Base-by-base conservation (phyloP, 2,888 invertebrate species). In the Zhengitettix transpicula region DNA sequence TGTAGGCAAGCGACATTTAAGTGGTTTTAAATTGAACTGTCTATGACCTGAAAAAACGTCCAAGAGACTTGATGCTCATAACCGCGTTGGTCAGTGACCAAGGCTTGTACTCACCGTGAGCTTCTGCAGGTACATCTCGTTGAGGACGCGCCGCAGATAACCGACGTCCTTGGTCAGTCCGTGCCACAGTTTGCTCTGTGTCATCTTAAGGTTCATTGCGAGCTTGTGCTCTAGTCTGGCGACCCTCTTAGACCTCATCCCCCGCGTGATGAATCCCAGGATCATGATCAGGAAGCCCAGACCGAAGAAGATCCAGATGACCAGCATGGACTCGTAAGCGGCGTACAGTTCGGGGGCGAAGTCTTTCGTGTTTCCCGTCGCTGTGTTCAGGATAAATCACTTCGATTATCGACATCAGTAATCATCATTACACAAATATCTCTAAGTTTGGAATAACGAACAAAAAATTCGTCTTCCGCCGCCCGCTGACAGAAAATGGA, bases 241-340 rank as follows among this genome's bases (percentile, higher is more conserved):
- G 58, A 91, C 78, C 66, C 82, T 78, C 70, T 90, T 88, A 65
- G 88, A 89, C 58, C 80, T 77, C 81, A 88, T 79, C 8, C 84
- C 87, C 61, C 83, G 80, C 0, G 89, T 85, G 65, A 92, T 88
- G 69, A 90, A 91, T 1, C 88, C 87, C 66, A 91, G 81, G 55
- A 91, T 82, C 93, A 94, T 94, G 40, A 92, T 83, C 54, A 92
- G 81, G 72, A 94, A 94, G 0, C 93, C 93, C 64, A 94, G 78
- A 0, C 94, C 93, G 68, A 92, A 91, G 62, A 92, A 89, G 58
- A 94, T 89, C 94, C 94, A 94, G 40, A 87, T 73, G 42, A 93
- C 82, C 0, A 93, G 77, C 67, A 89, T 87, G 61, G 86, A 80
- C 73, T 92, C 84, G 74, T 94, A 94, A 63, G 80, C 77, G 69